Base-by-base conservation (phyloP, 2,113 vertebrate species). In the Xiphias gladius region DNA sequence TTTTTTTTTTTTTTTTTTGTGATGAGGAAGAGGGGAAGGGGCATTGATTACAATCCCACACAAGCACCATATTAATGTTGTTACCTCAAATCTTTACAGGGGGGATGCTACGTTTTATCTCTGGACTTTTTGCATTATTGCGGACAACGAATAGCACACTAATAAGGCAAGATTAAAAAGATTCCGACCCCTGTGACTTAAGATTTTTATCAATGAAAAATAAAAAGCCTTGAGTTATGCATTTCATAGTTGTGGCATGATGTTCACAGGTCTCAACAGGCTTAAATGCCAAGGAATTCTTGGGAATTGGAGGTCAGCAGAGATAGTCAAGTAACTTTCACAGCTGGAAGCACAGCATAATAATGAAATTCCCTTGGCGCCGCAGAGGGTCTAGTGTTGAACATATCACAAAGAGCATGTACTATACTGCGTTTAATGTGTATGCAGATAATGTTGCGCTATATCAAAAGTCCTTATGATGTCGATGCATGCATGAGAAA, bases 331-430 rank as follows among this genome's bases (percentile, higher is more conserved):
- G 5, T 16, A 67, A 76, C 30, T 11, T 48, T 66, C 66, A 13
- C 50, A 75, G 75, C 46, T 62, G 79, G 79, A 71, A 80, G 61
- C 79, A 69, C 22, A 70, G 24, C 41, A 39, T 41, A 37, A 63
- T 19, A 22, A 80, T 63, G 65, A 68, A 63, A 71, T 86, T 73
- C 58, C 80, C 61, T 3, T 4, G 7, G 32, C 58, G 64, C 78
- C 71, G 74, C 55, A 66, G 72, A 55, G 35, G 73, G 48, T 59
- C 41, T 14, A 17, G 17, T 74, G 50, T 61, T 28, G 58, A 79
- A 84, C 79, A 58, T 59, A 72, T 85, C 76, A 68, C 79, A 39
- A 58, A 74, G 55, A 85, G 85, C 90, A 89, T 92, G 88, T 79
- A 67, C n/a, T 73, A 84, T 63, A 84, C 84, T 79, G 86, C 83